These are phyloP conservation scores for Myotis brandtii DNA, from an alignment of 2,113 vertebrate species.

Conservation along the genomic window DNA sequence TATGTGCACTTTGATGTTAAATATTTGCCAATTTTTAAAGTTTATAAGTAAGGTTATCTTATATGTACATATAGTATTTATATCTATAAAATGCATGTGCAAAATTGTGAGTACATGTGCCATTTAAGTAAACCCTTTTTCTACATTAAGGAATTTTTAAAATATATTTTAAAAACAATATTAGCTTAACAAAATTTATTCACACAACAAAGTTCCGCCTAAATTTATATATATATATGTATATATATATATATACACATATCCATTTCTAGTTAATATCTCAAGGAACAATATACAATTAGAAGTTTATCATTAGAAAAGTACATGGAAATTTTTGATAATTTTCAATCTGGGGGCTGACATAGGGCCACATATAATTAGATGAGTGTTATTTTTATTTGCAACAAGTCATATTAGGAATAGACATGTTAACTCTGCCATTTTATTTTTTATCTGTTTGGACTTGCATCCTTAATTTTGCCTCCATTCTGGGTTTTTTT, in stretches of 20 bases:
- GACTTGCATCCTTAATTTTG: background rate
- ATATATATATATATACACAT: too few relatives aligned
- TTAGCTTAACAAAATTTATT: background rate
- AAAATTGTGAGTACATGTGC: background rate
- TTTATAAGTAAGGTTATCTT: background rate
- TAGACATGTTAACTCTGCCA: background rate
- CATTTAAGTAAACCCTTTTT: background rate
- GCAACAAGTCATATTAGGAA: background rate
- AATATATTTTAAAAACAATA: background rate
- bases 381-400: conserved; percentile 15
- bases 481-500: background rate
- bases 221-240: background rate
- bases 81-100: background rate
- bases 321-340: background rate
- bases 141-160: background rate
- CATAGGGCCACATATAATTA: background rate
- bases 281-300: background rate
- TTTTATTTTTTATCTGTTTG: conserved; percentile 14
- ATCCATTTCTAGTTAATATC: background rate
- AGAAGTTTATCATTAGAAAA: background rate
- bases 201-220: background rate
- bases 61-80: background rate
- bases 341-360: background rate
- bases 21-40: background rate
- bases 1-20: background rate